These are phyloP conservation scores for Merodon equestris DNA, from an alignment of 2,888 invertebrate species.

Conservation along the genomic window DNA sequence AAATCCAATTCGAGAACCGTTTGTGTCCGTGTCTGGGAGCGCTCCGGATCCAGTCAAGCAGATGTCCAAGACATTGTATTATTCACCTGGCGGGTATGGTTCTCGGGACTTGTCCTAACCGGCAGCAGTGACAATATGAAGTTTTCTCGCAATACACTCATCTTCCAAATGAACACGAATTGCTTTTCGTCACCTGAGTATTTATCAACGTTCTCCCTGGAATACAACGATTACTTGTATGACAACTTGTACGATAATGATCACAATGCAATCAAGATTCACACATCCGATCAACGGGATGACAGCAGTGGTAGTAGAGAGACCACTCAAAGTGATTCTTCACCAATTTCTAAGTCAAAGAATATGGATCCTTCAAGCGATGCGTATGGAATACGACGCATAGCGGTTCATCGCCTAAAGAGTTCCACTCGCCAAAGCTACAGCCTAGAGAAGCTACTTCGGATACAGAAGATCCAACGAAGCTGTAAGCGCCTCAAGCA, in stretches of 20 bases:
- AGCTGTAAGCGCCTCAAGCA: constrained; percentile 85
- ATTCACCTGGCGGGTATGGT: constrained; percentile 91
- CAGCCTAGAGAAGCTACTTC: constrained; percentile 84
- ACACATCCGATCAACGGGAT: constrained; percentile 35
- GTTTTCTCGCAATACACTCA: constrained; percentile 80
- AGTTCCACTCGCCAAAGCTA: constrained; percentile 87
- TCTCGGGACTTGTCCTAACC: constrained; percentile 87
- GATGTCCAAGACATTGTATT: constrained; percentile 81
- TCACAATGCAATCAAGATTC: constrained; percentile 39
- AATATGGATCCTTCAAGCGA: constrained; percentile 24
- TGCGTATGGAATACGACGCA: constrained; percentile 76
- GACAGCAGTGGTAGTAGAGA: constrained; percentile 15
- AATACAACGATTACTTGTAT: constrained; percentile 40
- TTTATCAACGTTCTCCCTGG: constrained; percentile 70
- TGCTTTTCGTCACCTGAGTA: constrained; percentile 85
- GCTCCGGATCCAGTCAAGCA: constrained; percentile 21
- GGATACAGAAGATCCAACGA: constrained; percentile 85
- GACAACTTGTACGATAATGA: constrained; percentile 44
- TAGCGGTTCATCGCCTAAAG: constrained; percentile 79
- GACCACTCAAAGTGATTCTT: constrained; percentile 18
- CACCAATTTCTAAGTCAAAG: constrained; percentile 8
- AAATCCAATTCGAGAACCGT: constrained; percentile 79
- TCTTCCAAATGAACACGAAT: constrained; percentile 93
- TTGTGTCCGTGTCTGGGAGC: constrained; percentile 77
- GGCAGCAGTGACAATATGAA: constrained; percentile 70